These are phyloP conservation scores for Desoria tigrina DNA, from an alignment of 2,888 invertebrate genomes.

Conservation along the genomic window DNA sequence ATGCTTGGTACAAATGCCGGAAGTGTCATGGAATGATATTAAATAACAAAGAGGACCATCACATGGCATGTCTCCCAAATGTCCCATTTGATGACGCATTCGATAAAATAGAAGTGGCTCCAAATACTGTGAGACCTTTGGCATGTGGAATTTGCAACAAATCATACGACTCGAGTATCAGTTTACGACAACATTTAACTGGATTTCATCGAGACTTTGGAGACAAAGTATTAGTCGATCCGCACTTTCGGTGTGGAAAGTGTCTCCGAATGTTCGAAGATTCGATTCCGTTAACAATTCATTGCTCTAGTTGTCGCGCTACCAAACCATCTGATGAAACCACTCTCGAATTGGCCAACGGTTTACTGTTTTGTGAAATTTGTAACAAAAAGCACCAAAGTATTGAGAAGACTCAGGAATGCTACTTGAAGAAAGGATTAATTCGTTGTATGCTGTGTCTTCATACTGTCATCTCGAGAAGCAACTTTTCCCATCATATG, in stretches of 20 bases:
- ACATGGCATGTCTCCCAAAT: slow-evolving; percentile 21
- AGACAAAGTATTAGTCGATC: slow-evolving; percentile 29
- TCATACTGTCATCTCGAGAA: slow-evolving; percentile 25
- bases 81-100: slow-evolving; percentile 24
- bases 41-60: slow-evolving; percentile 29
- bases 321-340: slow-evolving; percentile 22
- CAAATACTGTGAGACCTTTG: neutral
- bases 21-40: slow-evolving; percentile 22
- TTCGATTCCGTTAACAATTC: slow-evolving; percentile 19
- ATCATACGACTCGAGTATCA: slow-evolving; percentile 7
- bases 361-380: slow-evolving; percentile 31
- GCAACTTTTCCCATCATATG: slow-evolving; percentile 35
- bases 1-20: slow-evolving; percentile 29
- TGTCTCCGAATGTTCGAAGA: slow-evolving; percentile 31
- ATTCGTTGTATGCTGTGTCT: slow-evolving; percentile 40
- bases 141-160: neutral
- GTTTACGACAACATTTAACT: slow-evolving; percentile 30
- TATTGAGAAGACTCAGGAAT: slow-evolving; percentile 31
- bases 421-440: slow-evolving; percentile 29
- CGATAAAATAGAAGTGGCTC: neutral
- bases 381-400: slow-evolving; percentile 28
- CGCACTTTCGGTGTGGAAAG: slow-evolving; percentile 28
- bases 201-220: slow-evolving; percentile 22
- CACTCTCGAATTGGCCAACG: slow-evolving; percentile 30
- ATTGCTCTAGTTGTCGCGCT: slow-evolving; percentile 18